Evolutionary conservation across 2,797 vertebrate species (phyloP), one percentile per base, ranked within the genome.

Genomic region (Vespertilio murinus): DNA sequence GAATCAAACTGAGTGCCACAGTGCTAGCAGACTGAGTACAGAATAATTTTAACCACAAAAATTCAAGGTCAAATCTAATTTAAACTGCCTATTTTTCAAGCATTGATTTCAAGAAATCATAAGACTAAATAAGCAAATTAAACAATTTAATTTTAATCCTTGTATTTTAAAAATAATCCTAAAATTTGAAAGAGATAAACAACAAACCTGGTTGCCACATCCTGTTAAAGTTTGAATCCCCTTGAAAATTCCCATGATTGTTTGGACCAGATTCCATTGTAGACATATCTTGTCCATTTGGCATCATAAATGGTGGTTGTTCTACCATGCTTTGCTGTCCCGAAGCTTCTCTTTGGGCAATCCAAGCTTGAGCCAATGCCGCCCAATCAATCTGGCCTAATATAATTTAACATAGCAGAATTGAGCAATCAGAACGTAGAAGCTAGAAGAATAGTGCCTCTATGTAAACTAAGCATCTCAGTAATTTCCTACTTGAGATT

Each of bases 301-400:
- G 99, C 97, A 99, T 99, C 95, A 99, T 97, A 94, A 88, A 98
- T 64, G 95, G 99, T 20, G 83, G 98, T 65, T 98, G 99, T 84
- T 99, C 99, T 81, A 98, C 98, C 59, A 98, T 94, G 92, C 90
- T 97, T 88, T 98, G 98, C 12, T 98, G 98, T 92, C 99, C 99
- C 8, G 99, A 99, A 5, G 99, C 99, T 97, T 99, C 99, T 95
- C 99, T 99, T 86, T 99, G 99, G 83, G 99, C 99, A 96, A 99
- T 99, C 99, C 99, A 99, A 95, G 99, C 99, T 98, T 99, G 99
- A 91, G 99, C 99, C 97, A 99, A 98, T 64, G 99, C 99, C 79
- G 99, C 99, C 99, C 99, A 99, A 97, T 99, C 99, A 97, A 99
- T 99, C 97, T 99, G 99, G 97, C 99, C 99, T 99, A 96, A 97